phyloP scores from a whole-genome alignment of 1,140 invertebrate genomes.

The Scaptomyza pallida region DNA sequence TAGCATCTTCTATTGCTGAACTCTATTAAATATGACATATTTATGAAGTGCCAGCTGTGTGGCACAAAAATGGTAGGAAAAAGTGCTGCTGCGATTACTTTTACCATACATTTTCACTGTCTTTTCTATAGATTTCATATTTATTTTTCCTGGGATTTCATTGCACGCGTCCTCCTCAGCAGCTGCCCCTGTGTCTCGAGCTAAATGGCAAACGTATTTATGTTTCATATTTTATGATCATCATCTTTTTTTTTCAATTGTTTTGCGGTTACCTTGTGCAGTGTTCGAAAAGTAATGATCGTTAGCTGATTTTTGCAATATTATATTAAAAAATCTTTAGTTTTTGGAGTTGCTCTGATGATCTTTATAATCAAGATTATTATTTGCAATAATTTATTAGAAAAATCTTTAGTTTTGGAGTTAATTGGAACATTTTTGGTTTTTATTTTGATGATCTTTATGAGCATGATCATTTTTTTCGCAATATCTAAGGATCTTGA shows the following conservation, averaged over 20 bases:
- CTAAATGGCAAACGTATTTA: slow-evolving; percentile 76
- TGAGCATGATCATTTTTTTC: not conserved
- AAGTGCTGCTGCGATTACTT: slow-evolving; percentile 49
- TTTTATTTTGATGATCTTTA: not conserved
- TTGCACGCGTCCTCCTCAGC: slow-evolving; percentile 43
- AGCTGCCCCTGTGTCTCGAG: slow-evolving; percentile 7
- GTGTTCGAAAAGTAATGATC: slow-evolving; percentile 21
- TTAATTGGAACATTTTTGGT: no score
- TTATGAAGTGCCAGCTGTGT: slow-evolving; percentile 78
- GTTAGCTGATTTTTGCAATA: not conserved
- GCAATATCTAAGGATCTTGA: no score
- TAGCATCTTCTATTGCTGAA: slow-evolving; percentile 58
- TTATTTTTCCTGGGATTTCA: slow-evolving; percentile 32
- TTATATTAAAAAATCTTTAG: not conserved
- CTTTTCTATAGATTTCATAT: not conserved
- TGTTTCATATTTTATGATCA: slow-evolving; percentile 70
- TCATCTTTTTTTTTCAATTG: slow-evolving; percentile 74
- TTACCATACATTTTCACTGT: slow-evolving; percentile 16
- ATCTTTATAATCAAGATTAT: no score
- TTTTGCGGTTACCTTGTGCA: slow-evolving; percentile 27
- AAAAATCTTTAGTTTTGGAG: no score
- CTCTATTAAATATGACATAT: slow-evolving; percentile 84
- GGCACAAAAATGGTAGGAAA: slow-evolving; percentile 42
- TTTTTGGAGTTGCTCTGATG: not conserved
- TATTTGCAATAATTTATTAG: no score